Conservation (phyloP, 2,797 vertebrate genomes). For the Coendou prehensilis region DNA sequence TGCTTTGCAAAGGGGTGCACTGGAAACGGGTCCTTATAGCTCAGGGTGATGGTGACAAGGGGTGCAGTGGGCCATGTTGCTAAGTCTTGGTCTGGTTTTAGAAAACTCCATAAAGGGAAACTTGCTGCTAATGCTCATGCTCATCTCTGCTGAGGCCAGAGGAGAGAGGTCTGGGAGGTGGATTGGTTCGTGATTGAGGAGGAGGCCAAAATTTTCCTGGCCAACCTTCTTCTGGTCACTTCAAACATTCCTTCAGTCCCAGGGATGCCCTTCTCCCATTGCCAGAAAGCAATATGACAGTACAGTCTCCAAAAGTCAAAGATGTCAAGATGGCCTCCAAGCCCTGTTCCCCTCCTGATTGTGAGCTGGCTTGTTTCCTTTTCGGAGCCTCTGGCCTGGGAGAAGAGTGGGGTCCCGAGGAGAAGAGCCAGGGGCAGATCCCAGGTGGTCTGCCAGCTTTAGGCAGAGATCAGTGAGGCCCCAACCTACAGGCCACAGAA, state of each 20-base stretch:
- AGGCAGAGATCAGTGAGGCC: background rate
- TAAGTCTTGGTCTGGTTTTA: background rate
- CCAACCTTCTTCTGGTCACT: background rate
- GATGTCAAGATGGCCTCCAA: background rate
- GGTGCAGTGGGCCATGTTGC: background rate
- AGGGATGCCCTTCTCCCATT: background rate
- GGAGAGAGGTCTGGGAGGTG: background rate
- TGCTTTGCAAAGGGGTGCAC: background rate
- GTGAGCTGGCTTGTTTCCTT: background rate
- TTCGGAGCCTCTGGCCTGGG: slow-evolving; percentile 18
- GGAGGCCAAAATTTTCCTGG: background rate
- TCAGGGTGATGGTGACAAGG: background rate
- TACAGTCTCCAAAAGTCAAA: background rate
- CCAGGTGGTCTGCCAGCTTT: slow-evolving; percentile 78
- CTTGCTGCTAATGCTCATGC: background rate
- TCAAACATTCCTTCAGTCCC: slow-evolving; percentile 42
- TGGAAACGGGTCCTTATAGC: background rate
- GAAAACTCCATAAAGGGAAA: background rate
- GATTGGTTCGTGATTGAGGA: background rate
- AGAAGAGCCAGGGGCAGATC: background rate
- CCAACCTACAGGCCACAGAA: slow-evolving; percentile 47
- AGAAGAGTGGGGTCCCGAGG: background rate
- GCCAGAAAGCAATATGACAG: background rate
- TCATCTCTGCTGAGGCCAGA: background rate
- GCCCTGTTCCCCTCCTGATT: background rate